Evolutionary conservation across 2,888 invertebrate species (phyloP), one percentile per base, ranked within the genome.

Genomic region (Orchesellides sinensis): DNA sequence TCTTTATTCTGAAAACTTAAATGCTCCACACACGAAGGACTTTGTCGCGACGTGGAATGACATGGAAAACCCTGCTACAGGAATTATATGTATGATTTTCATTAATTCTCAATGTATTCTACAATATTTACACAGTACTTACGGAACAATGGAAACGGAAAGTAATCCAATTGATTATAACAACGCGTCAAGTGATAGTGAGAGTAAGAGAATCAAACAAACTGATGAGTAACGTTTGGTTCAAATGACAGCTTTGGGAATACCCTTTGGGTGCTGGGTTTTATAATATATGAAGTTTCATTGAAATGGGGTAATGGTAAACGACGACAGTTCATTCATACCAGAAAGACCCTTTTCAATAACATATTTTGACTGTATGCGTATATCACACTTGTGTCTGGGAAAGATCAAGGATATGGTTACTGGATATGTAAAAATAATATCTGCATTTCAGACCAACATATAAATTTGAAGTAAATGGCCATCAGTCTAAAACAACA

Each of bases 241-340:
- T 40, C 65, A 83, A 74, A 83, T 75, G 82, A 83, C 82, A 83
- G 82, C 82, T 83, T 65, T 0, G 82, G 82, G 82, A 83, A 75
- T 82, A 73, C 47, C 14, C 17, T 23, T 29, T 69, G 69, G 54
- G 66, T 56, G 54, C 47, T 77, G 59, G 32, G 17, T 21, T 45
- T 5, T 35, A 35, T 35, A 12, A 35, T 5, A 35, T 5, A 35
- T 8, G 6, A 35, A 35, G 6, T 35, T 35, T 35, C 35, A 12
- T 12, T 35, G 35, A 35, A 35, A 8, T 35, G 35, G 35, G 35
- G 35, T 35, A 35, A 35, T 12, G 6, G 35, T 35, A 35, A 35
- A 35, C 5, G 35, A 10, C 47, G 35, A 35, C 35, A 12, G 12
- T 12, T 35, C 35, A 8, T 12, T 35, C 35, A 35, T 35, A n/a